phyloP scores from a whole-genome alignment of 1,140 invertebrate genomes.

The Parapsyche elsis region DNA sequence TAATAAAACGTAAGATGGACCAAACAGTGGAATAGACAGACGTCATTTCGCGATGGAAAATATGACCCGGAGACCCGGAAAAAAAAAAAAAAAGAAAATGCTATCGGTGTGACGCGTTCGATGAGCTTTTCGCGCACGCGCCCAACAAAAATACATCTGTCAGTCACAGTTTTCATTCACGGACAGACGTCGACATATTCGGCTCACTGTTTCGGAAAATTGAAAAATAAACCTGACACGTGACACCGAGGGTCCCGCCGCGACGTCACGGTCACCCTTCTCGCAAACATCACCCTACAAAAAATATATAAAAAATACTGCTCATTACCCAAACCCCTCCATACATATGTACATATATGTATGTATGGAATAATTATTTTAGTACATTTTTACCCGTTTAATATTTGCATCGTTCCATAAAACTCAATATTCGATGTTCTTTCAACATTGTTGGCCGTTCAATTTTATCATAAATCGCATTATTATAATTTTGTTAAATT shows the following conservation, averaged over 20 bases:
- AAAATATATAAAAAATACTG: not conserved
- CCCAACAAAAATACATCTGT: constrained; percentile 24
- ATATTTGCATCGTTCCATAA: too few relatives aligned
- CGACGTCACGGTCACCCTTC: constrained; percentile 8
- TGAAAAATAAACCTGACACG: constrained; percentile 49
- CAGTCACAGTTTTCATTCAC: constrained; percentile 25
- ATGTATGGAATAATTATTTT: not conserved
- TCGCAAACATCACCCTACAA: not conserved
- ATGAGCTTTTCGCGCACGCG: constrained; percentile 19
- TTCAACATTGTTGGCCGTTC: too few relatives aligned
- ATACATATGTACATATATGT: not conserved
- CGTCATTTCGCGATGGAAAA: too few relatives aligned
- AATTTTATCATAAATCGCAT: too few relatives aligned
- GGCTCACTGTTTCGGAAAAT: constrained; percentile 55
- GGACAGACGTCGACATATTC: constrained; percentile 42
- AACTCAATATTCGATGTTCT: too few relatives aligned
- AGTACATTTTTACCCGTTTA: too few relatives aligned
- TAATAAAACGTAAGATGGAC: too few relatives aligned
- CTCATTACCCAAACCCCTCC: not conserved
- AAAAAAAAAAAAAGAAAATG: not conserved
- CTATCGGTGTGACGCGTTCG: constrained; percentile 2
- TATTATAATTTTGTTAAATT: too few relatives aligned
- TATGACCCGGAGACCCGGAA: not conserved
- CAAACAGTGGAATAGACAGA: too few relatives aligned
- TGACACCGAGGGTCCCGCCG: constrained; percentile 15